Percentiles rank a stretch among this genome's conserved stretches.
Conservation (phyloP, 2,888 invertebrate species). For the Campoplex capitator region DNA sequence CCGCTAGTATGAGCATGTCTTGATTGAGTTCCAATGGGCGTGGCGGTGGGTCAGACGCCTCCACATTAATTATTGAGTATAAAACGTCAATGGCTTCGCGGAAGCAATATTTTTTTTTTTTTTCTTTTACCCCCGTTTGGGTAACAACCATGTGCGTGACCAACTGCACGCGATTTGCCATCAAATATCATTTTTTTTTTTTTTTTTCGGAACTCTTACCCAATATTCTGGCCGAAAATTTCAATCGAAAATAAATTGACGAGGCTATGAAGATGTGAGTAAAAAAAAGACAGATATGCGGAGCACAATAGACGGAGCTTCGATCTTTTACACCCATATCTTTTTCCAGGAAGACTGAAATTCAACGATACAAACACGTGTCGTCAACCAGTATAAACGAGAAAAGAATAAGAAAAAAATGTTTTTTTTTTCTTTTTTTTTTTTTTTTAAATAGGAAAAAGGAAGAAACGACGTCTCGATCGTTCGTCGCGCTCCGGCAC, state of each 20-base stretch:
- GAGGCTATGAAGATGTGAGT: neutral
- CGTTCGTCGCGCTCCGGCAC: slow-evolving; percentile 57
- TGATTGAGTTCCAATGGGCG: slow-evolving; percentile 83
- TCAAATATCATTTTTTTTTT: neutral
- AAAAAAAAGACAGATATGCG: neutral
- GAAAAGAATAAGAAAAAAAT: neutral
- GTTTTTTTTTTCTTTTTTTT: too few species aligned
- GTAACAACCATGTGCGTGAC: neutral
- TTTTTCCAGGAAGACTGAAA: slow-evolving; percentile 50
- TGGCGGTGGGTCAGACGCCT: slow-evolving; percentile 81
- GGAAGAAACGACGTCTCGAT: slow-evolving; percentile 32
- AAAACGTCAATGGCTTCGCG: slow-evolving; percentile 63
- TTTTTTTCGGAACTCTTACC: neutral
- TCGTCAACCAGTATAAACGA: slow-evolving; percentile 33
- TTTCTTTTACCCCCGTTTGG: neutral
- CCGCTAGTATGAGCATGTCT: slow-evolving; percentile 73
- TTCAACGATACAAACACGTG: slow-evolving; percentile 60
- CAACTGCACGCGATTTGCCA: neutral
- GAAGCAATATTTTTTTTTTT: slow-evolving; percentile 54
- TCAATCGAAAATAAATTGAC: neutral
- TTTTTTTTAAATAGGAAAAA: neutral
- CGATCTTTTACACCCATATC: slow-evolving; percentile 34
- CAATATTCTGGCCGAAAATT: neutral
- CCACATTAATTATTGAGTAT: slow-evolving; percentile 80
- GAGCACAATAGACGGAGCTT: neutral